phyloP scores from a whole-genome alignment of 2,113 vertebrate species.

The Apus apus region DNA sequence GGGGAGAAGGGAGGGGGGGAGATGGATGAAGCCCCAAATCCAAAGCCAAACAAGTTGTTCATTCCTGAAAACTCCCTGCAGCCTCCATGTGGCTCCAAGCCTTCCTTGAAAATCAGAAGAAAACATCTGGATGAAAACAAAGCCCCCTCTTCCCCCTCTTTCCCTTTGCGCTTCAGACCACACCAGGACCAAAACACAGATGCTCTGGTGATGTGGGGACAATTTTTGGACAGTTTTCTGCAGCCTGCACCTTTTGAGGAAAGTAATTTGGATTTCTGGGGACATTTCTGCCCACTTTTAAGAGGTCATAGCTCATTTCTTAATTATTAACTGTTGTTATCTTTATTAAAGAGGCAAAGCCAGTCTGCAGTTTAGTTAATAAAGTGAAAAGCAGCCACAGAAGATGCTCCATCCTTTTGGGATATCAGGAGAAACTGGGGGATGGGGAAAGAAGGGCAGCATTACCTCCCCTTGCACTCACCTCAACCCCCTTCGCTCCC shows the following conservation, averaged over 20 bases:
- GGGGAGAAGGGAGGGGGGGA: neutral
- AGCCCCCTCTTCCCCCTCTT: no score
- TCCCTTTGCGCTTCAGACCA: neutral
- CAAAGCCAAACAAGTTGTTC: neutral
- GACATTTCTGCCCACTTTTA: constrained; percentile 8
- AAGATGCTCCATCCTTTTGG: neutral
- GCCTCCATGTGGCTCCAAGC: neutral
- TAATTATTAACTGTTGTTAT: constrained; percentile 58
- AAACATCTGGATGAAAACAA: neutral
- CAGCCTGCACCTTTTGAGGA: neutral
- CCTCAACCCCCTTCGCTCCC: neutral
- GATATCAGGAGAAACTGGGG: neutral
- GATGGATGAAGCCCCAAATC: neutral
- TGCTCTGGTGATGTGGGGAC: fast-evolving
- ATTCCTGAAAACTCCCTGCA: neutral
- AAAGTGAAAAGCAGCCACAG: neutral
- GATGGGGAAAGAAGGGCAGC: neutral
- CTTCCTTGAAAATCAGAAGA: neutral
- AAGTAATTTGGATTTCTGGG: neutral
- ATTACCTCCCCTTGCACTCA: neutral
- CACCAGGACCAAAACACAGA: neutral
- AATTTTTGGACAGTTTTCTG: neutral
- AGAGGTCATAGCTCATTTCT: neutral
- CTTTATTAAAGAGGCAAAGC: constrained; percentile 6
- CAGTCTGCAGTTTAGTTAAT: neutral